These are phyloP conservation scores for Macquaria ambigua DNA, from an alignment of 2,113 vertebrate species.

Conservation along the genomic window DNA sequence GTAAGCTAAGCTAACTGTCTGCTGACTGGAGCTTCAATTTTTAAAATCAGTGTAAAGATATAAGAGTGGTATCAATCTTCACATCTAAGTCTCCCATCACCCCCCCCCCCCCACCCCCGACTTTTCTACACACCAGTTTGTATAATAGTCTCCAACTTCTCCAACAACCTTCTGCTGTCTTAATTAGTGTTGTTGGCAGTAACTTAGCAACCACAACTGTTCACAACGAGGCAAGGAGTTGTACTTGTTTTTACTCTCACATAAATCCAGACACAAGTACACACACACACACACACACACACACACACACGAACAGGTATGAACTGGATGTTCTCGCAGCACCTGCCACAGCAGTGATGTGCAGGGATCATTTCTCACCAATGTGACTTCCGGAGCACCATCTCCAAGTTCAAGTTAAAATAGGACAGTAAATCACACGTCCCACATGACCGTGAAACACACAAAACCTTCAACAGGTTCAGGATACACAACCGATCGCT, in stretches of 20 bases:
- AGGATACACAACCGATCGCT: neutral
- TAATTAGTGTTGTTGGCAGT: constrained; percentile 32
- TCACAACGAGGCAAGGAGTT: constrained; percentile 14
- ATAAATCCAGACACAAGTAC: neutral
- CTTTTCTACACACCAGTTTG: neutral
- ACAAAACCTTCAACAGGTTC: neutral
- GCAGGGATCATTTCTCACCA: neutral
- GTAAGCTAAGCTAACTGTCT: neutral
- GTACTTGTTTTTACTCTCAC: neutral
- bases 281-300: neutral
- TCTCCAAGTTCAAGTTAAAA: constrained; percentile 7
- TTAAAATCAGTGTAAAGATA: too few relatives aligned
- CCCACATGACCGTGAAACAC: neutral
- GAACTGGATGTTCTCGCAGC: neutral
- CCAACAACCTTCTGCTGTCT: constrained; percentile 1
- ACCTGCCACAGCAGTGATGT: neutral
- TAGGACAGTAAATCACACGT: neutral
- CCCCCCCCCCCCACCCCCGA: too few relatives aligned
- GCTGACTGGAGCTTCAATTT: too few relatives aligned
- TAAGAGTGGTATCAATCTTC: too few relatives aligned
- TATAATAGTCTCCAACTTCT: neutral
- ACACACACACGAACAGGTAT: neutral
- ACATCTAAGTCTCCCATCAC: too few relatives aligned
- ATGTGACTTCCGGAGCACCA: neutral
- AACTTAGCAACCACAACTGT: constrained; percentile 48